Conservation (phyloP, 1,140 invertebrate species). For the Caerostris darwini region DNA sequence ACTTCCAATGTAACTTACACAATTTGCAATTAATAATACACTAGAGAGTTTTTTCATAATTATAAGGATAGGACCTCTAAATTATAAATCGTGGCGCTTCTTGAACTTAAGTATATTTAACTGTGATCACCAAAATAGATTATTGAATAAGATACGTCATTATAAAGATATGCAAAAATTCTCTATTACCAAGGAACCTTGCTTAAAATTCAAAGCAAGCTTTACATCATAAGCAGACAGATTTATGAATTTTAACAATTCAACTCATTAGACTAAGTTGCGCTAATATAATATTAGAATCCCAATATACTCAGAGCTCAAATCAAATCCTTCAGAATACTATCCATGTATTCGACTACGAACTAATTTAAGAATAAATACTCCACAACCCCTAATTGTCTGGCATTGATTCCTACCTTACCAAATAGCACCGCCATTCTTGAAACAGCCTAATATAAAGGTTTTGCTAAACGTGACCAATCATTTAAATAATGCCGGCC, state of each 20-base stretch:
- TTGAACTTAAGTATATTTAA: no score
- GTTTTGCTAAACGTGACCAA: constrained; percentile 21
- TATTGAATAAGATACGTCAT: no score
- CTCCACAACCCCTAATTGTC: not conserved
- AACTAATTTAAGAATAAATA: not conserved
- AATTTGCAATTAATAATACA: no score
- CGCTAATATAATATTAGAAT: no score
- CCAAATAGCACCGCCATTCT: not conserved
- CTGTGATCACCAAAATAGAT: no score
- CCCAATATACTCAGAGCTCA: no score
- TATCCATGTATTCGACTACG: not conserved
- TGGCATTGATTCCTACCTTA: not conserved
- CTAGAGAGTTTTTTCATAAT: no score
- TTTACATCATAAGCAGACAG: not conserved
- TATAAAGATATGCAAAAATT: no score
- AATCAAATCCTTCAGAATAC: not conserved
- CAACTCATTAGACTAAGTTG: not conserved
- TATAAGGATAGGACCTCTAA: no score
- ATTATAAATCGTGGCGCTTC: no score
- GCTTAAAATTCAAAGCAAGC: not conserved
- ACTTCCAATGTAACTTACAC: no score
- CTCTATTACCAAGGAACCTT: no score
- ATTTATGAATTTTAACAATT: not conserved
- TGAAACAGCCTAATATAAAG: not conserved
- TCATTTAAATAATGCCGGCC: constrained; percentile 48